Evolutionary conservation across 2,888 invertebrate genomes (phyloP).

Genomic region (Dolomedes plantarius): DNA sequence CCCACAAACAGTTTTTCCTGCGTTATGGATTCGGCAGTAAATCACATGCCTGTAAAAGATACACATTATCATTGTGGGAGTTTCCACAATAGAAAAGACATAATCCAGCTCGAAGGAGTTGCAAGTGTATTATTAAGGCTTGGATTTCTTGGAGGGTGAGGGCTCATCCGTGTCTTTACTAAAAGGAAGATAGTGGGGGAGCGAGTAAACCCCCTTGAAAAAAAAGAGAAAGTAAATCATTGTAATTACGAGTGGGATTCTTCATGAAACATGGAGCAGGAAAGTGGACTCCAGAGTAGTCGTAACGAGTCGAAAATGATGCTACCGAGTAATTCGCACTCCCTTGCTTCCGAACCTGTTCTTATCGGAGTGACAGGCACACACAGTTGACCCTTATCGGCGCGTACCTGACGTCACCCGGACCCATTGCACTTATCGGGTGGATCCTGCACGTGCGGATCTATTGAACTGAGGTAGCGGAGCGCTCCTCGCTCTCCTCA

Average conservation of each 20-base stretch:
- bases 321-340: conserved; percentile 7
- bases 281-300: neutral
- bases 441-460: too few species aligned
- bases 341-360: neutral
- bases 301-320: neutral
- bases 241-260: neutral
- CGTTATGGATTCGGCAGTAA: neutral
- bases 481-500: too few species aligned
- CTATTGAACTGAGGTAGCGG: too few species aligned
- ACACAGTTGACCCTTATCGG: conserved; percentile 3
- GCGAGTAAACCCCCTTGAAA: neutral
- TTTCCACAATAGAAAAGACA: neutral
- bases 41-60: neutral
- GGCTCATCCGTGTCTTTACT: neutral
- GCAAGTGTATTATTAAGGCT: neutral
- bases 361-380: neutral
- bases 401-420: neutral
- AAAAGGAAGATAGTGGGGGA: neutral
- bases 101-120: neutral
- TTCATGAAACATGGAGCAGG: neutral
- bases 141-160: neutral
- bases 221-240: conserved; percentile 3
- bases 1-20: too few species aligned
- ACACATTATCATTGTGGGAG: conserved; percentile 1
- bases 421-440: neutral